A percentile compares a stretch with the other conserved stretches of the same genome.
Evolutionary conservation across 92 coral and sea anemone species (phyloP).

Genomic region (Siderastrea radians): DNA sequence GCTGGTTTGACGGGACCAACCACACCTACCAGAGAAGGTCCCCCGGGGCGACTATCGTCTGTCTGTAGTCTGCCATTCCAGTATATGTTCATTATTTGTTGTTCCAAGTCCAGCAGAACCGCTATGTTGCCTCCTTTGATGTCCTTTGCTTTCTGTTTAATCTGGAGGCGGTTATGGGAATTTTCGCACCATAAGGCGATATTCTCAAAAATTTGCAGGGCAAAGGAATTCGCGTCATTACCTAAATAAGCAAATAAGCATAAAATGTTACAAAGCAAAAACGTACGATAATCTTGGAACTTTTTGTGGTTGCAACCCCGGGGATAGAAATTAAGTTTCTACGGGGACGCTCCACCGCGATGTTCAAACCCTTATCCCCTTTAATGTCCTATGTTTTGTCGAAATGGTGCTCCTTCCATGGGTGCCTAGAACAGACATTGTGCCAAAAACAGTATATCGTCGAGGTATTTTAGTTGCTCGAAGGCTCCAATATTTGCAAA

Average conservation of each 20-base stretch:
- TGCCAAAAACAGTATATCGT: too few species aligned
- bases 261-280: not conserved
- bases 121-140: constrained; percentile 90
- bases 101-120: constrained; percentile 77
- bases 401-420: too few species aligned
- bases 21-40: constrained; percentile 85
- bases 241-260: constrained; percentile 41
- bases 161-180: constrained; percentile 72
- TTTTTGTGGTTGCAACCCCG: too few species aligned
- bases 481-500: too few species aligned
- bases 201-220: constrained; percentile 84
- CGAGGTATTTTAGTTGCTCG: too few species aligned
- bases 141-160: constrained; percentile 73
- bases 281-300: too few species aligned
- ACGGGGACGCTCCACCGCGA: too few species aligned
- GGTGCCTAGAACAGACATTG: too few species aligned
- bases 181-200: constrained; percentile 80
- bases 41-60: constrained; percentile 80
- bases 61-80: constrained; percentile 90
- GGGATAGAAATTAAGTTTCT: too few species aligned
- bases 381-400: too few species aligned
- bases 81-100: constrained; percentile 75
- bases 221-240: constrained; percentile 78
- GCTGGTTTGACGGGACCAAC: constrained; percentile 81
- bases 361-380: too few species aligned